A percentile compares a stretch with the other conserved stretches of the same genome.
phyloP scores from a whole-genome alignment of 1,140 invertebrate species.

The Drosophila miranda region DNA sequence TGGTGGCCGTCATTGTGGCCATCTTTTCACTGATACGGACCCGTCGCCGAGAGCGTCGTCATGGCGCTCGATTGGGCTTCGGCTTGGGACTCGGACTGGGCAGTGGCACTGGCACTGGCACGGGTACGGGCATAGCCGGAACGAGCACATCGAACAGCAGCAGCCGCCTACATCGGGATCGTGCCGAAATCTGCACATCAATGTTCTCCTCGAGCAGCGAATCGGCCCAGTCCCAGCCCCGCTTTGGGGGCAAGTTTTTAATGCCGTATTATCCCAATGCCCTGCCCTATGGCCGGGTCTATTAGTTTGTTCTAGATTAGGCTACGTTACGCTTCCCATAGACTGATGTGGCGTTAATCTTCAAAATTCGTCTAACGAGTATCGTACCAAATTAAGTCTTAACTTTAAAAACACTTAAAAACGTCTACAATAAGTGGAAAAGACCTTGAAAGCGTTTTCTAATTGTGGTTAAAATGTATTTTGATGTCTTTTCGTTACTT shows the following conservation, averaged over 20 bases:
- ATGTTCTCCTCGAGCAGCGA: constrained; percentile 82
- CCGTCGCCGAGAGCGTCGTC: constrained; percentile 73
- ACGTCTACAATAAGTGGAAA: constrained; percentile 38
- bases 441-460: constrained; percentile 65
- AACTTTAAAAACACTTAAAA: constrained; percentile 36
- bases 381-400: constrained; percentile 61
- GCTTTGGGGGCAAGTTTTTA: constrained; percentile 77
- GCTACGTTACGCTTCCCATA: constrained; percentile 34
- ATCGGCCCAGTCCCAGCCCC: constrained; percentile 72
- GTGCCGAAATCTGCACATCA: constrained; percentile 73
- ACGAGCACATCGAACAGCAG: constrained; percentile 68
- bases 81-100: constrained; percentile 29
- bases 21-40: constrained; percentile 86
- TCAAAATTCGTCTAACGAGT: constrained; percentile 71
- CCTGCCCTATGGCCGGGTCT: constrained; percentile 79
- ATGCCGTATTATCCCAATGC: constrained; percentile 80
- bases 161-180: constrained; percentile 58
- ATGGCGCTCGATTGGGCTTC: constrained; percentile 35
- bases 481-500: constrained; percentile 56
- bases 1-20: constrained; percentile 86
- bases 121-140: constrained; percentile 22
- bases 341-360: constrained; percentile 64
- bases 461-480: constrained; percentile 49
- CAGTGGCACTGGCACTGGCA: constrained; percentile 32
- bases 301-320: constrained; percentile 34